Conservation (phyloP, 2,797 vertebrate species). For the Liparis tanakae region DNA sequence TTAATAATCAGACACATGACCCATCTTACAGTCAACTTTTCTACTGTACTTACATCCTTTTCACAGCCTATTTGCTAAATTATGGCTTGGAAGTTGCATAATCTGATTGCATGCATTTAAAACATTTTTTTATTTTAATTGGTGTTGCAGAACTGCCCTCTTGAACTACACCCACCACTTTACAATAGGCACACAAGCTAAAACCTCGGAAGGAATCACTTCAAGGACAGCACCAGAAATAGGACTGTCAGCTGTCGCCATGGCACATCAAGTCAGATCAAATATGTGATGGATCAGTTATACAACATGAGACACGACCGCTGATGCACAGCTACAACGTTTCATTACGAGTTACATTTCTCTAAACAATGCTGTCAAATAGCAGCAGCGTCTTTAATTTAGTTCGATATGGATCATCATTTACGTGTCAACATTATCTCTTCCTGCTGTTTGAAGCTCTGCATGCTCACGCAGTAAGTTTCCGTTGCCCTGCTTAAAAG, state of each 20-base stretch:
- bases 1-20: slow-evolving; percentile 3
- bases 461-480: neutral
- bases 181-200: neutral
- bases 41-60: neutral
- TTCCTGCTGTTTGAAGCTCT: neutral
- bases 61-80: neutral
- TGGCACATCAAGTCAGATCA: slow-evolving; percentile 33
- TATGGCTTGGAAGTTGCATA: neutral
- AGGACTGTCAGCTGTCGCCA: slow-evolving; percentile 23
- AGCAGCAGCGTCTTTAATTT: neutral
- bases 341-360: slow-evolving; percentile 5
- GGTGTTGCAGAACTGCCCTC: neutral
- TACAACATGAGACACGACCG: slow-evolving; percentile 15
- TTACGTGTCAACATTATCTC: neutral
- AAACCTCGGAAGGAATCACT: slow-evolving; percentile 1
- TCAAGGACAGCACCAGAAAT: slow-evolving; percentile 19
- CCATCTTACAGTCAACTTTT: neutral
- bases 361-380: neutral
- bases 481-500: neutral
- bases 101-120: neutral
- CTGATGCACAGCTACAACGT: neutral
- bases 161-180: neutral
- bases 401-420: neutral
- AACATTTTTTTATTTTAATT: neutral
- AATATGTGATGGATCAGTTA: slow-evolving; percentile 26